Conservation (phyloP, 2,888 invertebrate species). For the Pseudococcus jackbeardsleyi region DNA sequence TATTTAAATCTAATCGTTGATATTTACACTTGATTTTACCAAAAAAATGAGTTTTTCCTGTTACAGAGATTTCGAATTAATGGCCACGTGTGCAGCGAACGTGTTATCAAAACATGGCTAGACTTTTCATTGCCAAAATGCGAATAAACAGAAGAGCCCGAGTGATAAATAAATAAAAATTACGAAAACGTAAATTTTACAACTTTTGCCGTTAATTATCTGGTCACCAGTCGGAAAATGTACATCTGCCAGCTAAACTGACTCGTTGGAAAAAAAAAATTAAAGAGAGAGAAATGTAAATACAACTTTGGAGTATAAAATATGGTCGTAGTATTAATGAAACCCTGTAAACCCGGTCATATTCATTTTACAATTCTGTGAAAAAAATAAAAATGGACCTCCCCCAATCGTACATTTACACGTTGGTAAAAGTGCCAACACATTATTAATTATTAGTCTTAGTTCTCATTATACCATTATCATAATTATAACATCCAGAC, state of each 20-base stretch:
- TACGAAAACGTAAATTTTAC: background rate
- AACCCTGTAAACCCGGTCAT: background rate
- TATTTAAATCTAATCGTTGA: too few species aligned
- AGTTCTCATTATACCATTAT: slow-evolving; percentile 39
- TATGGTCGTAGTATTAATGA: slow-evolving; percentile 12
- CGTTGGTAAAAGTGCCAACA: background rate
- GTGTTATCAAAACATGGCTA: background rate
- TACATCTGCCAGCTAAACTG: background rate
- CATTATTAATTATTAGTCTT: slow-evolving; percentile 39
- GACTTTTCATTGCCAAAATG: background rate
- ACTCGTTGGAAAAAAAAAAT: background rate
- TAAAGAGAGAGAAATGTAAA: background rate
- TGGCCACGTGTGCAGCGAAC: background rate
- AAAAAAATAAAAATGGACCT: background rate
- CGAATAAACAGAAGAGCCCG: background rate
- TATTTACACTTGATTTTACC: too few species aligned
- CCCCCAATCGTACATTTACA: background rate
- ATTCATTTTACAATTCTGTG: slow-evolving; percentile 27
- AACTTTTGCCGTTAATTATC: background rate
- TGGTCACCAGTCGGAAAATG: background rate
- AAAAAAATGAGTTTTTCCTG: too few species aligned
- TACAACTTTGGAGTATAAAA: slow-evolving; percentile 1
- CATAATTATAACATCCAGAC: slow-evolving; percentile 21
- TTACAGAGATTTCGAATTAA: background rate
- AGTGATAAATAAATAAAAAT: background rate